Percentiles rank a stretch among this genome's conserved stretches.
phyloP scores from a whole-genome alignment of 1,140 invertebrate genomes.

The Eurosta solidaginis region DNA sequence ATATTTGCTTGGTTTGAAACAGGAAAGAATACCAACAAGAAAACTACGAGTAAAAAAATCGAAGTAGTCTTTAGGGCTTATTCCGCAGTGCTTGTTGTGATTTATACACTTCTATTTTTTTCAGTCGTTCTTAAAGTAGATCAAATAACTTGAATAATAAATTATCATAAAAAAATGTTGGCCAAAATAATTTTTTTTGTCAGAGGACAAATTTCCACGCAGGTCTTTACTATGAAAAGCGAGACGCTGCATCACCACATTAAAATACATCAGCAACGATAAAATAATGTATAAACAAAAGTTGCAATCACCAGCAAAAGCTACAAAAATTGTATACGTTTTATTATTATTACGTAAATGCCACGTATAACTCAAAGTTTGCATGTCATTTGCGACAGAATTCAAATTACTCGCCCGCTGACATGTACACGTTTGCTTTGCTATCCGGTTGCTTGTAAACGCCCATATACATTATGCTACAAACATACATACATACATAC shows the following conservation, averaged over 20 bases:
- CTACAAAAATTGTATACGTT: background rate
- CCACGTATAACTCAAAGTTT: background rate
- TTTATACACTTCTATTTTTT: no score
- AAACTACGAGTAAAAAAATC: background rate
- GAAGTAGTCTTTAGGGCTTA: background rate
- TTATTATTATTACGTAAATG: conserved; percentile 8
- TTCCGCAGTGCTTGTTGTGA: no score
- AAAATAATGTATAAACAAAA: background rate
- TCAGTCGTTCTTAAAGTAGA: no score
- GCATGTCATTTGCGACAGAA: background rate
- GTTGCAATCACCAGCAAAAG: background rate
- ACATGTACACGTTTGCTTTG: background rate
- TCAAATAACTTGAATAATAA: no score
- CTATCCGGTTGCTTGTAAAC: background rate
- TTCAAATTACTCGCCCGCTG: conserved; percentile 20
- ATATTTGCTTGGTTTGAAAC: background rate
- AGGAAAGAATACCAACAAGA: no score
- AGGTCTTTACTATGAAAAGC: no score
- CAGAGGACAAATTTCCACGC: no score
- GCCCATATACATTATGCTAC: background rate
- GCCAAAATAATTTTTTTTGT: no score
- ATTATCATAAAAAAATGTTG: no score
- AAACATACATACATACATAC: background rate
- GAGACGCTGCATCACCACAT: background rate
- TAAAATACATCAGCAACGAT: background rate